Percentiles rank a stretch among this genome's conserved stretches.
These are phyloP conservation scores for Callionymus lyra DNA, from an alignment of 2,113 vertebrate genomes.

Conservation along the genomic window DNA sequence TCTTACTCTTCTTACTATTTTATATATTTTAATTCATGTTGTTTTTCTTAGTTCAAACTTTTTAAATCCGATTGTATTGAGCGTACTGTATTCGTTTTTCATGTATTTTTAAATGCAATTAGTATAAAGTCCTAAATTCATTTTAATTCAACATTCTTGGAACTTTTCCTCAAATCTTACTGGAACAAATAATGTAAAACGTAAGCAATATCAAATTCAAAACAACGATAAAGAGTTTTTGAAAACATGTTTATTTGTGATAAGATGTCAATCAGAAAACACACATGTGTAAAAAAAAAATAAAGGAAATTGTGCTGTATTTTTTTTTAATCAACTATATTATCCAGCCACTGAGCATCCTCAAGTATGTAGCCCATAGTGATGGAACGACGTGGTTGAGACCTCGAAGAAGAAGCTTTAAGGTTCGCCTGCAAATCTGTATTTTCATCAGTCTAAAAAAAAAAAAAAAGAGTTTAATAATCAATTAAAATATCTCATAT, in stretches of 20 bases:
- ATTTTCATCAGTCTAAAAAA: slow-evolving; percentile 15
- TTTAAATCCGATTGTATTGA: too few species aligned
- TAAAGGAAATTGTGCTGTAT: background rate
- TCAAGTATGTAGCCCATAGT: slow-evolving; percentile 48
- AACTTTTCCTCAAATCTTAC: too few species aligned
- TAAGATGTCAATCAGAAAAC: too few species aligned
- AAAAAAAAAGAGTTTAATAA: background rate
- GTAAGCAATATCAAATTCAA: background rate
- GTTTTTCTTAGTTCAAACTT: too few species aligned
- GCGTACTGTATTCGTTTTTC: background rate
- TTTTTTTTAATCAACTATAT: background rate
- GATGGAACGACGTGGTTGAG: slow-evolving; percentile 11
- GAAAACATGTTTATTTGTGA: background rate
- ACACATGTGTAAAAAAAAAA: too few species aligned
- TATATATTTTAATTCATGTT: too few species aligned
- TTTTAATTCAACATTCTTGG: background rate
- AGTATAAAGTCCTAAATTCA: too few species aligned
- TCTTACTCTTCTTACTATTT: too few species aligned
- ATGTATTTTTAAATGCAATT: background rate
- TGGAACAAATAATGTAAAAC: background rate
- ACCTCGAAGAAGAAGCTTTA: fast-evolving
- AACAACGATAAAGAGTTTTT: background rate
- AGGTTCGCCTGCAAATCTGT: background rate
- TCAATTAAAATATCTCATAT: too few species aligned
- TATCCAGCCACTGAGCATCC: slow-evolving; percentile 43